Conservation (phyloP, 1,140 invertebrate genomes). For the Drosophila tani region DNA sequence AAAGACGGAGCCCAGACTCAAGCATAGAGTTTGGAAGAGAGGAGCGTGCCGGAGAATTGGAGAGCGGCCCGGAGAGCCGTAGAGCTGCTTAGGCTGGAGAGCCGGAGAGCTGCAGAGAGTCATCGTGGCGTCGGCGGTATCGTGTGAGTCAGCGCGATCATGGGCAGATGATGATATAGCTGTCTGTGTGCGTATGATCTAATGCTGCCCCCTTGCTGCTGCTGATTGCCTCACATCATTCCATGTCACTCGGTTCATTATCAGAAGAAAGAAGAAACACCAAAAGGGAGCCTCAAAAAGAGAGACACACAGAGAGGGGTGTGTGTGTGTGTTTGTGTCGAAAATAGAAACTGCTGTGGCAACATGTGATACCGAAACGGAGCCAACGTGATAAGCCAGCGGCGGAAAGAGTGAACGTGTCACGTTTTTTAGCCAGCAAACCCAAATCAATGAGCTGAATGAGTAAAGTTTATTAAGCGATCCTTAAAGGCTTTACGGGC, state of each 20-base stretch:
- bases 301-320: neutral
- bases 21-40: conserved; percentile 49
- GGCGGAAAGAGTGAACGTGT: conserved; percentile 60
- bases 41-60: conserved; percentile 19
- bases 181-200: conserved; percentile 66
- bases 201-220: conserved; percentile 54
- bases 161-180: conserved; percentile 32
- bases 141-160: conserved; percentile 71
- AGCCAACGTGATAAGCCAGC: conserved; percentile 45
- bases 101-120: conserved; percentile 4
- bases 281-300: conserved; percentile 1
- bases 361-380: conserved; percentile 54
- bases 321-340: conserved; percentile 34
- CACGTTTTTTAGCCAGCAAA: conserved; percentile 46
- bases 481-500: neutral
- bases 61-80: conserved; percentile 21
- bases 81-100: conserved; percentile 12
- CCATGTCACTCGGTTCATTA: conserved; percentile 50
- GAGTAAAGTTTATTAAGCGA: neutral
- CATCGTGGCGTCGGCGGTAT: conserved; percentile 10
- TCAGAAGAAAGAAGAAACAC: conserved; percentile 36
- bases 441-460: conserved; percentile 6
- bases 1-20: conserved; percentile 53
- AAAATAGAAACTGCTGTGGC: conserved; percentile 66
- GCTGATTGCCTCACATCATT: conserved; percentile 66